Evolutionary conservation across 2,888 invertebrate species (phyloP), one percentile per base, ranked within the genome.

Genomic region (Dolomedes plantarius): DNA sequence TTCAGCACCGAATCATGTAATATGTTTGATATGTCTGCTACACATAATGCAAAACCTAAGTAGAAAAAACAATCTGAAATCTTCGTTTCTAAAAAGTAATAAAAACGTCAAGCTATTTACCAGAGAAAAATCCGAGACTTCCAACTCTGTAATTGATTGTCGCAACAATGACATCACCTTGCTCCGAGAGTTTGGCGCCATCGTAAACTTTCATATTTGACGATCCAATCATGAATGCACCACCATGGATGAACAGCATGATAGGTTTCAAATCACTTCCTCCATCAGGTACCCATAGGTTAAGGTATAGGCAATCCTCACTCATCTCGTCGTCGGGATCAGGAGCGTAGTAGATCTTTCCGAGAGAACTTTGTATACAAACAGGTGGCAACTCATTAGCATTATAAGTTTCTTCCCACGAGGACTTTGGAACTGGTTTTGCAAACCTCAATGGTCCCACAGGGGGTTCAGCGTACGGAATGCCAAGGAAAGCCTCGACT

Each of bases 221-320:
- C 1, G 82, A 78, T 0, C 88, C 88, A 5, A 64, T 46, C n/a
- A n/a, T 46, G 89, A 92, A 90, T 13, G 89, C 90, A 28, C 90
- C 90, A 0, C 90, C 90, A 5, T 90, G 89, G 27, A 90, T 88
- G 89, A 89, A 92, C 0, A 97, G 95, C 50, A 97, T 94, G 0
- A 97, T 96, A 0, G 96, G 96, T 27, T 79, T 29, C 9, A 6
- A 9, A 11, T 13, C 0, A 7, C n/a, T 29, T n/a, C 36, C 29
- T 1, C 36, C 32, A 2, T 28, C 13, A 0, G 97, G 96, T 0
- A 96, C 96, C 50, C 95, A 94, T 0, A 97, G 93, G 90, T 97
- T 96, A 9, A 97, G 91, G n/a, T 95, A 95, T 56, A 97, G 92
- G 89, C 97, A 97, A 91, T 97, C 95, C 91, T 97, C 97, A 2